Conservation (phyloP, 2,888 invertebrate genomes). For the Bruchidius siliquastri region DNA sequence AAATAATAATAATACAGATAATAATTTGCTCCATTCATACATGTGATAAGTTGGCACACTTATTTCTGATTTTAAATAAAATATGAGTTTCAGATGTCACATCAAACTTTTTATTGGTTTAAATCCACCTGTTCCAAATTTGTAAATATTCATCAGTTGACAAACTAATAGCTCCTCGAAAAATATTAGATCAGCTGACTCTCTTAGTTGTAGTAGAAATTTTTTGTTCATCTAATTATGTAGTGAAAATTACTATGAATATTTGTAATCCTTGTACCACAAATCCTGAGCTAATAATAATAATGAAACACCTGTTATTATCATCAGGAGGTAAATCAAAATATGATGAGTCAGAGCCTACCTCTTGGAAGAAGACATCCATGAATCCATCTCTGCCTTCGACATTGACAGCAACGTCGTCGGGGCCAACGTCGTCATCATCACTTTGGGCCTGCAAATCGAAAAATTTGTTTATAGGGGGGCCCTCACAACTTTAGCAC, state of each 20-base stretch:
- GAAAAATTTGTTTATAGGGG: conserved; percentile 7
- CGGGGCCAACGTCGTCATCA: conserved; percentile 91
- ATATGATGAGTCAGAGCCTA: conserved; percentile 45
- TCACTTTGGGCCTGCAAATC: conserved; percentile 89
- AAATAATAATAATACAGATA: no score
- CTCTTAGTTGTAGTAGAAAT: no score
- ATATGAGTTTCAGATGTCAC: no score
- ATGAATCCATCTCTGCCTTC: conserved; percentile 92
- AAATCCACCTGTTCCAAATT: no score
- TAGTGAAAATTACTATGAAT: neutral
- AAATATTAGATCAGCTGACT: no score
- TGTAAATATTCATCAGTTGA: no score
- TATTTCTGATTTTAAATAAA: no score
- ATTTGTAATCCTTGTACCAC: neutral
- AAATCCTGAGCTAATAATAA: neutral
- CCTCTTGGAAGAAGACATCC: conserved; percentile 99
- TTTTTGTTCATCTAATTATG: neutral
- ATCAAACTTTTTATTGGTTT: no score
- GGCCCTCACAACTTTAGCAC: conserved; percentile 5
- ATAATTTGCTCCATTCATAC: no score
- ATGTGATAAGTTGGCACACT: no score
- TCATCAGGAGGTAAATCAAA: neutral
- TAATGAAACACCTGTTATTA: neutral
- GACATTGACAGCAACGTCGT: conserved; percentile 93
- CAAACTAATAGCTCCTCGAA: no score